Percentiles rank a stretch among this genome's conserved stretches.
phyloP scores from a whole-genome alignment of 2,888 invertebrate genomes.

The Colostygia pectinataria region DNA sequence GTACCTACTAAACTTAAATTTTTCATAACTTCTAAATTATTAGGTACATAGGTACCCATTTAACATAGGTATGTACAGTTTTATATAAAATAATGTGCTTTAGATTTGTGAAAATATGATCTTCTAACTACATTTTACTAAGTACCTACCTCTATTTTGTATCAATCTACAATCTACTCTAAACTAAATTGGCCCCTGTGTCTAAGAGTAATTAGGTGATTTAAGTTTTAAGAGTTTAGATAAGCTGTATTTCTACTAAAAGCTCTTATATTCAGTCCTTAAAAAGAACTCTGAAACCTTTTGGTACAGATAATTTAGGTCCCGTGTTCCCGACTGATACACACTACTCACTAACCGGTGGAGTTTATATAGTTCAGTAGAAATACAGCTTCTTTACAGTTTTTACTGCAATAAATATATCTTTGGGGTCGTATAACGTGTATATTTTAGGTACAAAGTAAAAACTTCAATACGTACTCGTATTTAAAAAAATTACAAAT shows the following conservation, averaged over 20 bases:
- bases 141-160: slow-evolving; percentile 29
- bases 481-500: too few relatives aligned
- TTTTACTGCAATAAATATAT: too few relatives aligned
- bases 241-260: slow-evolving; percentile 3
- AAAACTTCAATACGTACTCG: too few relatives aligned
- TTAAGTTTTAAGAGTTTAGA: not conserved
- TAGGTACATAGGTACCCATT: not conserved
- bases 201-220: slow-evolving; percentile 55
- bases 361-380: not conserved
- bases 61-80: too few relatives aligned
- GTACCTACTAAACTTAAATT: too few relatives aligned
- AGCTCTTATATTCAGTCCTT: not conserved
- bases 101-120: slow-evolving; percentile 36
- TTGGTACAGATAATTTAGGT: too few relatives aligned
- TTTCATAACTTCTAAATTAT: too few relatives aligned
- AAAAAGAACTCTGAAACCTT: too few relatives aligned
- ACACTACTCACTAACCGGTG: too few relatives aligned
- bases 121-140: slow-evolving; percentile 34
- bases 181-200: slow-evolving; percentile 76
- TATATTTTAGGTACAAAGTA: too few relatives aligned
- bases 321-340: too few relatives aligned
- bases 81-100: slow-evolving; percentile 16
- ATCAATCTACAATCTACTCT: slow-evolving; percentile 41
- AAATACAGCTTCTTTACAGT: slow-evolving; percentile 3
- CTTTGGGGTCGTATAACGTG: not conserved